Evolutionary conservation across 2,113 vertebrate genomes (phyloP).

Genomic region (Cavia porcellus): DNA sequence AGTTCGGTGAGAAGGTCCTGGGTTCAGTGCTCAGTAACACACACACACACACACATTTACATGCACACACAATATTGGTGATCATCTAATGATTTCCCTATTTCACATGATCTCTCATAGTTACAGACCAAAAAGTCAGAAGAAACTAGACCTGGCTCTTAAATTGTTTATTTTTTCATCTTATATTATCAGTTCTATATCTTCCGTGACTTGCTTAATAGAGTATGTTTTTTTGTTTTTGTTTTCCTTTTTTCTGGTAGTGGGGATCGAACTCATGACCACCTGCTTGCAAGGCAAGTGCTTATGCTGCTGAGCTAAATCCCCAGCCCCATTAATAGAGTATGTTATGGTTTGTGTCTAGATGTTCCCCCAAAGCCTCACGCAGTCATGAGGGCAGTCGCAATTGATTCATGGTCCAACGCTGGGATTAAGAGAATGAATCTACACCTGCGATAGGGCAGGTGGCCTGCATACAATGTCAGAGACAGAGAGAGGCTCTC

Average conservation of each 20-base stretch:
- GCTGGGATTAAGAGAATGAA: neutral
- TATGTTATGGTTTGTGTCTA: neutral
- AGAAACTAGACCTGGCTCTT: slow-evolving; percentile 5
- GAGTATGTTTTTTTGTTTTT: too few relatives aligned
- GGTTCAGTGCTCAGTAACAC: neutral
- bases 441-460: neutral
- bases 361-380: neutral
- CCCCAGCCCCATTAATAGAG: too few relatives aligned
- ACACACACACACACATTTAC: neutral
- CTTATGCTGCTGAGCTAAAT: too few relatives aligned
- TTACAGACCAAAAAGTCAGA: slow-evolving; percentile 25
- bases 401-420: neutral
- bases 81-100: neutral
- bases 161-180: neutral
- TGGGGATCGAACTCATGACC: too few relatives aligned
- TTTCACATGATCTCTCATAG: neutral
- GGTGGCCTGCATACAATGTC: neutral
- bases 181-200: slow-evolving; percentile 3
- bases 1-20: neutral
- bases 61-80: neutral
- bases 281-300: too few relatives aligned
- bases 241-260: too few relatives aligned
- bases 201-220: neutral
- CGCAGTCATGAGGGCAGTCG: neutral
- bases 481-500: neutral